Evolutionary conservation across 2,888 invertebrate genomes (phyloP).

Genomic region (Smittia aterrima): DNA sequence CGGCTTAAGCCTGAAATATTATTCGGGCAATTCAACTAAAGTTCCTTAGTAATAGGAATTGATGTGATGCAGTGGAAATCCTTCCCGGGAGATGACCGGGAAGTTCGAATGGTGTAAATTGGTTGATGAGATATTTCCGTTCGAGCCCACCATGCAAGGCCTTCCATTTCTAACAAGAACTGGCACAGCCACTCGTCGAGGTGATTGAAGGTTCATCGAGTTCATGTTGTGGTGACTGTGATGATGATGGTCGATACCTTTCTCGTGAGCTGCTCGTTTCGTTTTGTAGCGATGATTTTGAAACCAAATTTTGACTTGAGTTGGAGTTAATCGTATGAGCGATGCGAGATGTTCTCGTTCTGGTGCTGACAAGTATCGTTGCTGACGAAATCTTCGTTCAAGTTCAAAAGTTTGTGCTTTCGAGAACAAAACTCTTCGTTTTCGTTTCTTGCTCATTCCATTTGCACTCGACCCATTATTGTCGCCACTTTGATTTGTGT

Average conservation of each 20-base stretch:
- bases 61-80: constrained; percentile 41
- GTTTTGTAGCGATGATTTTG: constrained; percentile 99
- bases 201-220: constrained; percentile 61
- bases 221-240: constrained; percentile 48
- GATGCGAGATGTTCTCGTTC: constrained; percentile 96
- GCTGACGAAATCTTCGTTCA: constrained; percentile 91
- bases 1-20: constrained; percentile 38
- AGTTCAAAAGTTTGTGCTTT: constrained; percentile 97
- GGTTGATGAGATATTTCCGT: background rate
- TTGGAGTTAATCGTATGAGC: constrained; percentile 91
- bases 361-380: constrained; percentile 94
- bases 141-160: constrained; percentile 61
- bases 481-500: background rate
- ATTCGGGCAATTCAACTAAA: constrained; percentile 36
- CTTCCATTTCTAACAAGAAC: constrained; percentile 93
- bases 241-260: constrained; percentile 67
- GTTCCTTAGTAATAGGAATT: constrained; percentile 36
- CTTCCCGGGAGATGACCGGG: background rate
- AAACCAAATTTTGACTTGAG: constrained; percentile 99
- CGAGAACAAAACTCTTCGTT: constrained; percentile 93
- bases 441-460: constrained; percentile 73
- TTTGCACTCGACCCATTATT: background rate
- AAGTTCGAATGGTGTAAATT: constrained; percentile 34
- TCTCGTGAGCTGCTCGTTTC: constrained; percentile 95
- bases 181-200: constrained; percentile 89